phyloP scores from a whole-genome alignment of 2,888 invertebrate species.

The Torymus tubicola region DNA sequence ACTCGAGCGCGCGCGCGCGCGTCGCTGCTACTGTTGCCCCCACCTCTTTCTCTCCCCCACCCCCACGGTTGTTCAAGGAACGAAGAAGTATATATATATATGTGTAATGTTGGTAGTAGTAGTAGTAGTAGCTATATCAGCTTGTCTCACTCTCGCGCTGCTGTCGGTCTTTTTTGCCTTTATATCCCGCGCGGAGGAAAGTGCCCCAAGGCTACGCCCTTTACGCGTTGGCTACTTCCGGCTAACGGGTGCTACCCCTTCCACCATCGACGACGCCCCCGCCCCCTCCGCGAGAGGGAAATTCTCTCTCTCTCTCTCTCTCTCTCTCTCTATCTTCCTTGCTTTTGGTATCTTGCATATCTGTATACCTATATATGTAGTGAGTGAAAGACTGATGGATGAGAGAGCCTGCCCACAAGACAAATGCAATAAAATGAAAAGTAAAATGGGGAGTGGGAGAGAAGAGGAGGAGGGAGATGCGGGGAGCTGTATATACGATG shows the following conservation, averaged over 20 bases:
- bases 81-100: too few species aligned
- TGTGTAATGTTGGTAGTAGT: too few species aligned
- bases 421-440: slow-evolving; percentile 54
- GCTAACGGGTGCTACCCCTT: neutral
- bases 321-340: slow-evolving; percentile 9
- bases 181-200: slow-evolving; percentile 8
- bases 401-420: slow-evolving; percentile 33
- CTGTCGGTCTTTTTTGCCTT: slow-evolving; percentile 5
- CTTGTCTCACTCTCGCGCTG: neutral
- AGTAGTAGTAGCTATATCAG: too few species aligned
- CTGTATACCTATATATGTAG: neutral
- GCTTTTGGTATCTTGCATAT: neutral
- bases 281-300: neutral
- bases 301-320: slow-evolving; percentile 23
- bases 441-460: slow-evolving; percentile 25
- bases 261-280: too few species aligned
- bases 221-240: slow-evolving; percentile 23
- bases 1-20: slow-evolving; percentile 26
- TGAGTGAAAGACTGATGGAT: slow-evolving; percentile 41
- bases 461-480: neutral
- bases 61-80: slow-evolving; percentile 20
- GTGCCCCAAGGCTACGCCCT: slow-evolving; percentile 35
- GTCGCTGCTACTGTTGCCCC: slow-evolving; percentile 38
- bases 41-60: slow-evolving; percentile 58
- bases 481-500: too few species aligned